These are phyloP conservation scores for Megalurothrips usitatus DNA, from an alignment of 2,888 invertebrate genomes.

Conservation along the genomic window DNA sequence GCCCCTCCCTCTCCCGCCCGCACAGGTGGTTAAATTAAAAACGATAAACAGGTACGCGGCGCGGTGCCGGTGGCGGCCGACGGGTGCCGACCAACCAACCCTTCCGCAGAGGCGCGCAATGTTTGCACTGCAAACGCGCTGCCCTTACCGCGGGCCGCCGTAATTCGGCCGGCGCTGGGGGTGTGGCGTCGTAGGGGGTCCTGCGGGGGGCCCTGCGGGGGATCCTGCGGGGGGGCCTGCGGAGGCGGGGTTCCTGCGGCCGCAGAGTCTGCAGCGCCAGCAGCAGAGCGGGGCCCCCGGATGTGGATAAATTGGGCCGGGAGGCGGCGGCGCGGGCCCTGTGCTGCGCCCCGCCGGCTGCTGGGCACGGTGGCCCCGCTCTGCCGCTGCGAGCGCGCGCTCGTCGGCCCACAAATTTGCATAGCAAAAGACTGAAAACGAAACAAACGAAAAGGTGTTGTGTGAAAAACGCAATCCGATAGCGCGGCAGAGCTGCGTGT, in stretches of 20 bases:
- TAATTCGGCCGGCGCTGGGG: neutral
- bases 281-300: neutral
- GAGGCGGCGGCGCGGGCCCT: neutral
- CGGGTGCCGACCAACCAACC: too few relatives aligned
- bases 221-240: neutral
- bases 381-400: too few relatives aligned
- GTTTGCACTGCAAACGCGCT: neutral
- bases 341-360: neutral
- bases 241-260: too few relatives aligned
- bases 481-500: neutral
- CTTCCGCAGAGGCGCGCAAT: too few relatives aligned
- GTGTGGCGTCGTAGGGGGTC: too few relatives aligned
- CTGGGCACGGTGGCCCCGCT: neutral
- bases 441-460: neutral
- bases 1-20: too few relatives aligned
- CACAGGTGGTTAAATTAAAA: too few relatives aligned
- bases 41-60: too few relatives aligned
- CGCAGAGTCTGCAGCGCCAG: too few relatives aligned
- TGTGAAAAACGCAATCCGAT: constrained; percentile 11
- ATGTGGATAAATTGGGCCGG: neutral
- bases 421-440: neutral
- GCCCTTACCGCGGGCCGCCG: too few relatives aligned
- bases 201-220: neutral
- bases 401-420: neutral
- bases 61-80: too few relatives aligned